A percentile compares a stretch with the other conserved stretches of the same genome.
Conservation (phyloP, 2,888 invertebrate genomes). For the Apamea sordens region DNA sequence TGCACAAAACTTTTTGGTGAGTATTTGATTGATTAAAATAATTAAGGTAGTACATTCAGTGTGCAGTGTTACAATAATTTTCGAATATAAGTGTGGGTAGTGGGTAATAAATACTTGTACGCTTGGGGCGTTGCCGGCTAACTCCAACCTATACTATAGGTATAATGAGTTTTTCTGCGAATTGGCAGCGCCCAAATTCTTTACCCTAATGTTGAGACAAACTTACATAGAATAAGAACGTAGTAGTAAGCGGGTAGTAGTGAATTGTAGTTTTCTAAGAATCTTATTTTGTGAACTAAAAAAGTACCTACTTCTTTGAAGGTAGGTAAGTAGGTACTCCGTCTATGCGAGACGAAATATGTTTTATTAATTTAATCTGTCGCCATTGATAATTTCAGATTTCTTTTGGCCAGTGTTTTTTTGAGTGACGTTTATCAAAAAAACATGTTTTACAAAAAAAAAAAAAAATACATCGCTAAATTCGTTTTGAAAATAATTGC, state of each 20-base stretch:
- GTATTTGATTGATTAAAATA: conserved; percentile 71
- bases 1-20: conserved; percentile 89
- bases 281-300: conserved; percentile 6
- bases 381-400: not conserved
- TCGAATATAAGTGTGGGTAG: conserved; percentile 63
- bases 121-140: conserved; percentile 85
- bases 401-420: not conserved
- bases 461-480: not conserved
- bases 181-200: conserved; percentile 80
- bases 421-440: not conserved
- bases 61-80: conserved; percentile 44
- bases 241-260: conserved; percentile 15
- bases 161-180: conserved; percentile 83
- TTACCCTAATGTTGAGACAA: conserved; percentile 64
- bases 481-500: not conserved
- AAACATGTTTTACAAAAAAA: accelerated
- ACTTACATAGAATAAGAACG: conserved; percentile 8
- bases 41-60: conserved; percentile 29
- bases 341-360: not conserved
- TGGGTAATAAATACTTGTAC: conserved; percentile 66
- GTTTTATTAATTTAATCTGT: not conserved
- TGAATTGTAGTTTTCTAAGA: conserved; percentile 1
- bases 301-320: conserved; percentile 18
- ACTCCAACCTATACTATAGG: conserved; percentile 67
- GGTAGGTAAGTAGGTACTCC: conserved; percentile 9